phyloP scores from a whole-genome alignment of 2,113 vertebrate genomes.

The Mystacornis crossleyi region DNA sequence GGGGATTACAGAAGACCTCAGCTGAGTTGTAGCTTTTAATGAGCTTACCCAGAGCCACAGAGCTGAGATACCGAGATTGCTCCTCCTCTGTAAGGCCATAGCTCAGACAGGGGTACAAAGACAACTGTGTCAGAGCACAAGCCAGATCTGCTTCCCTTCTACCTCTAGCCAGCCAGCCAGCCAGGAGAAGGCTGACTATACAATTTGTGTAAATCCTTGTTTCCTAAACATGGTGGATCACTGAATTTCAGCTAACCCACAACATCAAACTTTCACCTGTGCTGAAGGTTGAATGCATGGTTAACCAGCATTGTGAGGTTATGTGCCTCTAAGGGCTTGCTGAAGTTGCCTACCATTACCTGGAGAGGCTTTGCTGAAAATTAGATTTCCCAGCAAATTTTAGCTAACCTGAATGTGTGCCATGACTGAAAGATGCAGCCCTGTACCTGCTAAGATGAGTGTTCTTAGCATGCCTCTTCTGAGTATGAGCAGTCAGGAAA shows the following conservation, averaged over 20 bases:
- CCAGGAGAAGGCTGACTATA: neutral
- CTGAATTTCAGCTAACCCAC: neutral
- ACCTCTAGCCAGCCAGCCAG: neutral
- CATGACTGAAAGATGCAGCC: neutral
- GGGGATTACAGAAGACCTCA: neutral
- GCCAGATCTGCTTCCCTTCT: neutral
- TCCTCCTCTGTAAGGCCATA: neutral
- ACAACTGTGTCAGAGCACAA: neutral
- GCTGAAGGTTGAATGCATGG: neutral
- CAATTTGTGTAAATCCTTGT: neutral
- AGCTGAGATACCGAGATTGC: neutral
- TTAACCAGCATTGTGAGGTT: neutral
- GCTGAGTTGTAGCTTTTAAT: neutral
- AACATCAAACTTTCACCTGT: neutral
- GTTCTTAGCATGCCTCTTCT: neutral
- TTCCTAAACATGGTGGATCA: neutral
- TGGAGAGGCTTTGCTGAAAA: neutral
- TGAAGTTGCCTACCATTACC: neutral
- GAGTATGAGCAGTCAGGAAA: neutral
- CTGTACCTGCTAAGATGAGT: neutral
- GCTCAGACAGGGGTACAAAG: neutral
- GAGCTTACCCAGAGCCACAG: neutral
- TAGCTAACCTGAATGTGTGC: neutral
- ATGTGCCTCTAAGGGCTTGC: fast-evolving
- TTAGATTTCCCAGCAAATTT: neutral